A percentile compares a stretch with the other conserved stretches of the same genome.
Conservation (phyloP, 2,113 vertebrate genomes). For the rat (Rattus norvegicus) region DNA sequence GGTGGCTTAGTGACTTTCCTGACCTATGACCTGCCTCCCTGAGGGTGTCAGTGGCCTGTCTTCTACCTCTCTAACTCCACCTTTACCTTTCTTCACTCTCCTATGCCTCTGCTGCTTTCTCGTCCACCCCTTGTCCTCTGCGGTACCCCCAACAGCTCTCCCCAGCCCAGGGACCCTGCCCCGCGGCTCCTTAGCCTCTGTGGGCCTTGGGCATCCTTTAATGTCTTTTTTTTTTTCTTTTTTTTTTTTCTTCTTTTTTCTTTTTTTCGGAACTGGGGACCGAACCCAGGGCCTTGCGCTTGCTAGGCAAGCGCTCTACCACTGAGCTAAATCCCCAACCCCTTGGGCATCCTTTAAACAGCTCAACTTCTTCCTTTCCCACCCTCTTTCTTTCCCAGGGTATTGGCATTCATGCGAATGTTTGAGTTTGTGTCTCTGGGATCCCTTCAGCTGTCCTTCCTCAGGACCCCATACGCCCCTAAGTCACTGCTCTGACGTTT, state of each 20-base stretch:
- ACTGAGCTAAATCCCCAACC: too few species aligned
- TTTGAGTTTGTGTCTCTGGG: not conserved
- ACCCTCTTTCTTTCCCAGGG: not conserved
- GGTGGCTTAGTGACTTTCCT: not conserved
- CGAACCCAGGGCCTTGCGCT: too few species aligned
- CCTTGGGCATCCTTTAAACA: accelerated
- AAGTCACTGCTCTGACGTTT: not conserved
- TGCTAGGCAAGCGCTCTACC: too few species aligned
- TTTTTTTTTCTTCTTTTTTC: too few species aligned
- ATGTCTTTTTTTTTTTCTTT: too few species aligned
- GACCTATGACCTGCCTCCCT: not conserved
- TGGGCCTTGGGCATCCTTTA: not conserved
- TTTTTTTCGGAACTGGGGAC: too few species aligned
- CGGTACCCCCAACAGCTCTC: not conserved
- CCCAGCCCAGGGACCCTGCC: not conserved
- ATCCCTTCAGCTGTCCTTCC: not conserved
- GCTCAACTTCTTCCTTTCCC: too few species aligned
- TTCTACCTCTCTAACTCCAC: too few species aligned
- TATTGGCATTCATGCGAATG: accelerated
- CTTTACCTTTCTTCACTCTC: not conserved
- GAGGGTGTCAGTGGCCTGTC: not conserved
- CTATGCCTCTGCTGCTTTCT: not conserved
- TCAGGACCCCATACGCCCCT: too few species aligned
- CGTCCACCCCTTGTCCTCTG: not conserved
- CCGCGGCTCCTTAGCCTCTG: not conserved